Evolutionary conservation across 2,797 vertebrate species (phyloP).

Genomic region (Tadarida brasiliensis): DNA sequence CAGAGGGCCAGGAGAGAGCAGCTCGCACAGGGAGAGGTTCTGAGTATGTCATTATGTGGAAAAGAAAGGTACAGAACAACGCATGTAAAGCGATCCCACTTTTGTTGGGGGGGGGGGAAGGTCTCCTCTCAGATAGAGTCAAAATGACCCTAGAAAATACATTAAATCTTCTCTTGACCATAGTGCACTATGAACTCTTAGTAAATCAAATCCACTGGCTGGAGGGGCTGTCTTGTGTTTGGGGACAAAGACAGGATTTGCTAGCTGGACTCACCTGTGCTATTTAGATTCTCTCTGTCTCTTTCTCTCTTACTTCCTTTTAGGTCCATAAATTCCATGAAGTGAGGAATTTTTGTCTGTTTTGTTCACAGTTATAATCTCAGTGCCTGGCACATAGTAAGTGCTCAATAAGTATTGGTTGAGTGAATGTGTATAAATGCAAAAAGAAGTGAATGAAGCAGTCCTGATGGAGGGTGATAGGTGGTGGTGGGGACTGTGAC

Average conservation of each 20-base stretch:
- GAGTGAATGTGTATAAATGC: background rate
- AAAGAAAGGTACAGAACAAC: background rate
- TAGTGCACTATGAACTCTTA: background rate
- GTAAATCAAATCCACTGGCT: background rate
- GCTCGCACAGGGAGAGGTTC: background rate
- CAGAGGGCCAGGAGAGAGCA: background rate
- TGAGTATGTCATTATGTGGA: rapidly evolving
- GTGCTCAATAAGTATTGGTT: background rate
- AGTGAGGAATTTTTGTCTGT: background rate
- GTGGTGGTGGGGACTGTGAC: background rate
- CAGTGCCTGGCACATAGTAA: background rate
- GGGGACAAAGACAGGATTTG: background rate
- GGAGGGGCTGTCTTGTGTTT: background rate
- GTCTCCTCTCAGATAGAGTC: background rate
- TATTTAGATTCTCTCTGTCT: background rate
- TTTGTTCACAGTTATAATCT: background rate
- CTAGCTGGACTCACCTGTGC: background rate
- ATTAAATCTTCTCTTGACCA: background rate
- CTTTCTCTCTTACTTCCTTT: no score
- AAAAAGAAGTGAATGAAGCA: background rate
- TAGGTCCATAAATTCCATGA: background rate
- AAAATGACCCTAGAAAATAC: background rate
- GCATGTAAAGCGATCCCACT: background rate
- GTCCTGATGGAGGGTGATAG: background rate
- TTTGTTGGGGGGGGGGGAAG: background rate